Evolutionary conservation across 2,888 invertebrate species (phyloP).

Genomic region (Phoenoteleia sp.): DNA sequence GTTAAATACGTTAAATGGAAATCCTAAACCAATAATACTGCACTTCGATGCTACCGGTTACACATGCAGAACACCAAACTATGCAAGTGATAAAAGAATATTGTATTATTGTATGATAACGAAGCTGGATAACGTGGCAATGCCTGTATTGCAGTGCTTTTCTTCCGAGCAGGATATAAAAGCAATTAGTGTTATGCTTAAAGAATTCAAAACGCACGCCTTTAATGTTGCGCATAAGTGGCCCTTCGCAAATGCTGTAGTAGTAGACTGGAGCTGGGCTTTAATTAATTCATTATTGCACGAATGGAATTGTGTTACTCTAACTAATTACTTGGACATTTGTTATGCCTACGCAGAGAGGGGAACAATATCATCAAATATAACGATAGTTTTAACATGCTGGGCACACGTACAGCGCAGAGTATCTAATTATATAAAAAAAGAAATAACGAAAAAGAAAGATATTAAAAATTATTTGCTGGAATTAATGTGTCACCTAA

Average conservation of each 20-base stretch:
- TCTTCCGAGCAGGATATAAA: constrained; percentile 53
- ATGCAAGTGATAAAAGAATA: constrained; percentile 43
- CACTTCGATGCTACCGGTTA: constrained; percentile 69
- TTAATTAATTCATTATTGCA: constrained; percentile 39
- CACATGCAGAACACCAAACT: constrained; percentile 43
- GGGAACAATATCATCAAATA: background rate
- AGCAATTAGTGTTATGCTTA: constrained; percentile 48
- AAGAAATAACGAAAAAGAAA: constrained; percentile 31
- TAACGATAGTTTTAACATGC: constrained; percentile 58
- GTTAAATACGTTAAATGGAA: background rate
- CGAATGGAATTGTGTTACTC: constrained; percentile 41
- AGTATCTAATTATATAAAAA: constrained; percentile 44
- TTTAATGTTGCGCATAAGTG: constrained; percentile 31
- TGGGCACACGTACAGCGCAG: constrained; percentile 67
- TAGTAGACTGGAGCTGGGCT: constrained; percentile 61
- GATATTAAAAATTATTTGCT: constrained; percentile 47
- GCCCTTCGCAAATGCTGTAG: constrained; percentile 44
- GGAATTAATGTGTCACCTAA: constrained; percentile 59
- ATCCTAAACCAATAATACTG: constrained; percentile 30
- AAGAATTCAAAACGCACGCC: constrained; percentile 46
- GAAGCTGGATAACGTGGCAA: background rate
- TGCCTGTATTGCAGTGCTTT: constrained; percentile 38
- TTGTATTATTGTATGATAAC: constrained; percentile 49
- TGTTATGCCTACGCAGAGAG: constrained; percentile 22
- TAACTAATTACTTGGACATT: constrained; percentile 40